Conservation (phyloP, 2,113 vertebrate species). For the Glaucomys volans region DNA sequence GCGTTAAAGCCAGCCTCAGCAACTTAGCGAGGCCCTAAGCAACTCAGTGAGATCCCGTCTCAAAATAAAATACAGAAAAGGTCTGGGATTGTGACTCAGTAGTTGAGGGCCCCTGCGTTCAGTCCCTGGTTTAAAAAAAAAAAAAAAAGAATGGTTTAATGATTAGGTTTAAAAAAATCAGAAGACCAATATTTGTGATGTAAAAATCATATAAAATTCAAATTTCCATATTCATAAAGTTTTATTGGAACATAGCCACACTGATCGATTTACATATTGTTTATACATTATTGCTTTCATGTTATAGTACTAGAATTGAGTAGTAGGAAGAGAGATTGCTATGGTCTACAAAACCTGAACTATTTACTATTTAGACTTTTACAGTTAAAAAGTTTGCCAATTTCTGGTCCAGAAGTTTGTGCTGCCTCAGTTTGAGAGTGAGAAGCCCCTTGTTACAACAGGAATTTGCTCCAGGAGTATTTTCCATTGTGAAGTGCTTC, state of each 20-base stretch:
- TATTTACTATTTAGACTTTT: conserved; percentile 6
- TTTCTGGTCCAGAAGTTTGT: not conserved
- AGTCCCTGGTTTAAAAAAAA: not conserved
- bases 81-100: too few species aligned
- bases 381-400: not conserved
- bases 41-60: too few species aligned
- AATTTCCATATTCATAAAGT: not conserved
- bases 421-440: conserved; percentile 14
- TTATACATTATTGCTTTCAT: not conserved
- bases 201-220: conserved; percentile 25
- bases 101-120: too few species aligned
- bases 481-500: not conserved
- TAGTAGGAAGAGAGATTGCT: not conserved
- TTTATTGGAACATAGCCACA: not conserved
- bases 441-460: not conserved
- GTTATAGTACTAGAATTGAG: not conserved
- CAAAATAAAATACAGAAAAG: too few species aligned
- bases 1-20: too few species aligned
- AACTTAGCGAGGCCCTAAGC: too few species aligned
- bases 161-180: not conserved
- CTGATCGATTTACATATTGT: not conserved
- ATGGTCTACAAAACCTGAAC: not conserved
- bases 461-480: not conserved
- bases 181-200: not conserved
- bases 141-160: not conserved